phyloP scores from a whole-genome alignment of 2,113 vertebrate genomes.

The Megaceryle maxima region DNA sequence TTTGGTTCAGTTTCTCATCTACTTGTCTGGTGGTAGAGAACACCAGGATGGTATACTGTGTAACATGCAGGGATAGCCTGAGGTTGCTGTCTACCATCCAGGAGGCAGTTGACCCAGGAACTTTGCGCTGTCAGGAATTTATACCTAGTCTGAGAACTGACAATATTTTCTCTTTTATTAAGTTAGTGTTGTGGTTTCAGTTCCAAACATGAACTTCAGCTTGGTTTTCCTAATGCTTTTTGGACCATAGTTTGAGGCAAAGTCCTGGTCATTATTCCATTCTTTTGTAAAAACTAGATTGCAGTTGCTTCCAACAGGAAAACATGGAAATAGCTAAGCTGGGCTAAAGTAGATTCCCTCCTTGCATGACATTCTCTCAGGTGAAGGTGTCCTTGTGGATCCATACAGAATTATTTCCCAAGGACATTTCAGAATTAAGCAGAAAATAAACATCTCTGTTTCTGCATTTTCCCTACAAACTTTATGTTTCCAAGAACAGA shows the following conservation, averaged over 20 bases:
- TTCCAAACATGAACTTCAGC: neutral
- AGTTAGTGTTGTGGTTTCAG: neutral
- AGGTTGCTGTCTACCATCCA: neutral
- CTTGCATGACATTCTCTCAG: neutral
- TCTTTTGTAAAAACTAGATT: neutral
- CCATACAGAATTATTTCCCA: neutral
- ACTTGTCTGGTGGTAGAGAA: neutral
- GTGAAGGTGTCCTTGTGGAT: neutral
- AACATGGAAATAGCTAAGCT: neutral
- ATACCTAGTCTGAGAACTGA: neutral
- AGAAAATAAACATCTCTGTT: neutral
- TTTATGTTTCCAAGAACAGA: neutral
- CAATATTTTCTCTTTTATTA: neutral
- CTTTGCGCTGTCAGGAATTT: neutral
- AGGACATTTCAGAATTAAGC: neutral
- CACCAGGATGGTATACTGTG: neutral
- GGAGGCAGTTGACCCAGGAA: neutral
- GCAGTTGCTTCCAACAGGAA: neutral
- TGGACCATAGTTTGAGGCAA: neutral
- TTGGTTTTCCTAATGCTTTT: neutral
- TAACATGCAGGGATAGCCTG: neutral
- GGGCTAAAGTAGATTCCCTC: neutral
- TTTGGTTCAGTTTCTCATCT: neutral
- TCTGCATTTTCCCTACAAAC: neutral
- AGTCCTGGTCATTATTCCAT: neutral